Conservation (phyloP, 2,113 vertebrate species). For the Spea bombifrons region DNA sequence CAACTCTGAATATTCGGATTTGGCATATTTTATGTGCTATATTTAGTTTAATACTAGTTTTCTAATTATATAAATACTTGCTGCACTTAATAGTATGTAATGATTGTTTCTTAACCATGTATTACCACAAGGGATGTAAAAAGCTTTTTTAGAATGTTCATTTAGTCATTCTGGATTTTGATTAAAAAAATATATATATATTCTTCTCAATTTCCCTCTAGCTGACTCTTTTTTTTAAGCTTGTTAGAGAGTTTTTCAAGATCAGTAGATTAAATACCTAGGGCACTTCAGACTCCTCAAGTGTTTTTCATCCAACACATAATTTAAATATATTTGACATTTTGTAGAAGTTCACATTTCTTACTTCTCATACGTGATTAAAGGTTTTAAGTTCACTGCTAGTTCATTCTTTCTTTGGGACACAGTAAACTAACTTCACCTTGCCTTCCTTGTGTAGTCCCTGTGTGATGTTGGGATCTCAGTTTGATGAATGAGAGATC, state of each 20-base stretch:
- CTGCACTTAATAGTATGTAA: too few relatives aligned
- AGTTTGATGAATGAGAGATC: slow-evolving; percentile 26
- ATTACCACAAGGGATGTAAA: too few relatives aligned
- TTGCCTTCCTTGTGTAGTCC: slow-evolving; percentile 8
- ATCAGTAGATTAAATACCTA: background rate
- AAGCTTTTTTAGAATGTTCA: too few relatives aligned
- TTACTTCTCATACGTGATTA: slow-evolving; percentile 26
- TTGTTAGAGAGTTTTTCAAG: background rate
- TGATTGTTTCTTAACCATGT: too few relatives aligned
- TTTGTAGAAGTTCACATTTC: slow-evolving; percentile 24
- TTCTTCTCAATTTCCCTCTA: too few relatives aligned
- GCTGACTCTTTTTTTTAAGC: too few relatives aligned
- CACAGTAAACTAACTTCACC: slow-evolving; percentile 9
- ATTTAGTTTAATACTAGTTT: too few relatives aligned
- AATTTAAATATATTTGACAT: slow-evolving; percentile 8
- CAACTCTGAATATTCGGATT: too few relatives aligned
- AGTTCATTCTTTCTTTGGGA: slow-evolving; percentile 12
- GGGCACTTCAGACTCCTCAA: background rate
- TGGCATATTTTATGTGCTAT: too few relatives aligned
- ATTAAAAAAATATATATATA: too few relatives aligned
- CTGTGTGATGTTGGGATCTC: background rate
- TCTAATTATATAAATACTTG: too few relatives aligned
- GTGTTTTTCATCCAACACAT: slow-evolving; percentile 11
- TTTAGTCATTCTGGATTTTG: too few relatives aligned
- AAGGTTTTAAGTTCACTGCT: slow-evolving; percentile 15